Conservation (phyloP, 2,888 invertebrate genomes). For the Tachina grossa region DNA sequence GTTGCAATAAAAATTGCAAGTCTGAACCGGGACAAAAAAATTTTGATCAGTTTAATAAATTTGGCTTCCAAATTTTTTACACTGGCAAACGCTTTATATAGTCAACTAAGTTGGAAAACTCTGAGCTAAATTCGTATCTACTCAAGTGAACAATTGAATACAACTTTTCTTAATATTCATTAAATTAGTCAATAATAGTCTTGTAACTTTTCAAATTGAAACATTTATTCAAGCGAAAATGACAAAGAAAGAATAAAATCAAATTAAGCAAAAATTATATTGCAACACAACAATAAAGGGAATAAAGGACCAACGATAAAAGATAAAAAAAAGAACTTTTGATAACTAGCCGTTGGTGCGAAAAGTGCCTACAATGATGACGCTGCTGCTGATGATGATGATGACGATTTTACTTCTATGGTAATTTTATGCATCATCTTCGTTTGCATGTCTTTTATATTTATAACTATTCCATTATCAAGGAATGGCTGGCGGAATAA, state of each 20-base stretch:
- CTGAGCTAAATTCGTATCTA: not conserved
- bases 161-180: conserved; percentile 18
- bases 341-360: conserved; percentile 30
- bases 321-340: conserved; percentile 3
- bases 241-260: not conserved
- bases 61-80: no score
- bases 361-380: conserved; percentile 12
- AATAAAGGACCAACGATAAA: not conserved
- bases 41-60: no score
- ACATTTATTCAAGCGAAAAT: not conserved
- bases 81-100: no score
- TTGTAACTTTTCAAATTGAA: not conserved
- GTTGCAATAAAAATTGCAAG: no score
- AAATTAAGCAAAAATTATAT: conserved; percentile 19
- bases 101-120: not conserved
- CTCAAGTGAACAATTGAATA: not conserved
- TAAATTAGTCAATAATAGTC: conserved; percentile 17
- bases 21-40: no score
- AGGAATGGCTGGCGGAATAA: not conserved
- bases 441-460: conserved; percentile 10
- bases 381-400: not conserved
- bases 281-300: not conserved
- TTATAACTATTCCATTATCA: conserved; percentile 1
- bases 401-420: conserved; percentile 15
- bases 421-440: conserved; percentile 53